Conservation (phyloP, 2,113 vertebrate species). For the Sialia sialis region DNA sequence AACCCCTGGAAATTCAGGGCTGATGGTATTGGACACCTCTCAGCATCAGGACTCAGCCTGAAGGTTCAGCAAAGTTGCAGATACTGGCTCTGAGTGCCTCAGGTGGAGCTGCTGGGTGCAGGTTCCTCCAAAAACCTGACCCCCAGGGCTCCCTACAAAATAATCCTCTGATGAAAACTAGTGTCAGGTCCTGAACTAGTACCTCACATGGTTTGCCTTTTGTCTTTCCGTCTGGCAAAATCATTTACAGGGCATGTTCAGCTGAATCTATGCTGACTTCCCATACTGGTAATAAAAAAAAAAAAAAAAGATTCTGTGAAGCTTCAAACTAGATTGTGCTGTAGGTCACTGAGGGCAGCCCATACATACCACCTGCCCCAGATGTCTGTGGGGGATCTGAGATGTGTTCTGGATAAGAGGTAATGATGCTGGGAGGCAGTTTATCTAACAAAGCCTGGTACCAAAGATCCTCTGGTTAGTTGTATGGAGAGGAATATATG, state of each 20-base stretch:
- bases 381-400: background rate
- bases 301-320: background rate
- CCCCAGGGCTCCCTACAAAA: background rate
- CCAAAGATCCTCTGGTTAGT: background rate
- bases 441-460: background rate
- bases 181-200: background rate
- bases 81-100: background rate
- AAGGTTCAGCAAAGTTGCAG: background rate
- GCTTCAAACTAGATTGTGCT: background rate
- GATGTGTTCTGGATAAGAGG: fast-evolving
- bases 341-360: background rate
- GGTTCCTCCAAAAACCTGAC: background rate
- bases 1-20: background rate
- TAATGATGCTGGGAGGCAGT: background rate
- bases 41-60: background rate
- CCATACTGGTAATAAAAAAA: background rate
- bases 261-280: background rate
- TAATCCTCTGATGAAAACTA: background rate
- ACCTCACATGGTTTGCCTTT: background rate
- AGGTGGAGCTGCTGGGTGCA: background rate
- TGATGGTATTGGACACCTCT: background rate
- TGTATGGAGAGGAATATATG: background rate
- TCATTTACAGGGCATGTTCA: background rate
- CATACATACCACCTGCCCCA: background rate
- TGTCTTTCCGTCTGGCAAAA: background rate